Conservation (phyloP, 2,797 vertebrate genomes). For the Dallia pectoralis region DNA sequence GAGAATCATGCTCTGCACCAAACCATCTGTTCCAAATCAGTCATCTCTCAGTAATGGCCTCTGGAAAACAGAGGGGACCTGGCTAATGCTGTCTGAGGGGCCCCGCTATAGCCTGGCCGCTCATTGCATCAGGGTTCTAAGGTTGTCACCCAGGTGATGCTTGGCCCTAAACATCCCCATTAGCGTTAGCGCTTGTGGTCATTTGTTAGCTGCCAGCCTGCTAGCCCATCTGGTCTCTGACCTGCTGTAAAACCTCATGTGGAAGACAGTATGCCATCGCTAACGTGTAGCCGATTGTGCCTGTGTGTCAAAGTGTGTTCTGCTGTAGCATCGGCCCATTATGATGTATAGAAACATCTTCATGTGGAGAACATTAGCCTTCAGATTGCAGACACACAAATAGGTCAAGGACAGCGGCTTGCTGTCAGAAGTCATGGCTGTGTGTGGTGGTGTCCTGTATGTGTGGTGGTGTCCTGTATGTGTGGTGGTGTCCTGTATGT, state of each 20-base stretch:
- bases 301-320: neutral
- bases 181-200: conserved; percentile 18
- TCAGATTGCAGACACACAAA: too few relatives aligned
- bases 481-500: too few relatives aligned
- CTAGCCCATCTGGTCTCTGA: neutral
- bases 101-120: neutral
- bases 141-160: conserved; percentile 12
- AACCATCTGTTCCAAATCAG: conserved; percentile 47
- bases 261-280: neutral
- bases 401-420: too few relatives aligned
- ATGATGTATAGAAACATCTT: too few relatives aligned
- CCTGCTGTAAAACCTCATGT: neutral
- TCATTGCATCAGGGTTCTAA: neutral
- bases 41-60: conserved; percentile 26
- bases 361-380: too few relatives aligned
- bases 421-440: too few relatives aligned
- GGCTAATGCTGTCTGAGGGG: neutral
- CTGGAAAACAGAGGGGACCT: neutral
- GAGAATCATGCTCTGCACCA: conserved; percentile 15
- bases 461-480: neutral
- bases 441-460: neutral
- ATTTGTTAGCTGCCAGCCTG: conserved; percentile 20
- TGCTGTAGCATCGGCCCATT: neutral
- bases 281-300: neutral
- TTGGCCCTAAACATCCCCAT: conserved; percentile 31